Evolutionary conservation across 2,888 invertebrate species (phyloP).

Genomic region (Busseola fusca): DNA sequence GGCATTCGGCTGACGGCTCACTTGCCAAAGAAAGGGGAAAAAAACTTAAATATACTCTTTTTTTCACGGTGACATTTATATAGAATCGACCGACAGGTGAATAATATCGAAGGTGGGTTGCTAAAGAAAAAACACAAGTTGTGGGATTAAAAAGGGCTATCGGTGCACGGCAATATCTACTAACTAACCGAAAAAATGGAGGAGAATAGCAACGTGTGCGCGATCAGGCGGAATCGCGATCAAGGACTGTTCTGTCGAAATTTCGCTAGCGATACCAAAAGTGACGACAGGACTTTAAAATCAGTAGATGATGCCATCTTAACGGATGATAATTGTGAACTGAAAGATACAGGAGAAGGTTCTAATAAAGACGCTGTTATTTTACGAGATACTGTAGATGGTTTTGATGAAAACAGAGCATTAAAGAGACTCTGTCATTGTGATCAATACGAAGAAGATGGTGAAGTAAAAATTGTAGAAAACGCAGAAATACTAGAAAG

Average conservation of each 20-base stretch:
- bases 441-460: constrained; percentile 32
- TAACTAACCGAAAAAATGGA: constrained; percentile 37
- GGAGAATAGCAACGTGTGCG: constrained; percentile 20
- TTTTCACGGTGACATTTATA: too few relatives aligned
- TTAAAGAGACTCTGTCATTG: constrained; percentile 45
- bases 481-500: constrained; percentile 10
- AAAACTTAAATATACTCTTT: too few relatives aligned
- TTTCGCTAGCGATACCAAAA: constrained; percentile 38
- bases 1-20: too few relatives aligned
- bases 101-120: constrained; percentile 5
- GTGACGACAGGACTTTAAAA: constrained; percentile 46
- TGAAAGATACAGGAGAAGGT: constrained; percentile 40
- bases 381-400: constrained; percentile 5
- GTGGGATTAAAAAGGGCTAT: not conserved
- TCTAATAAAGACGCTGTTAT: constrained; percentile 10
- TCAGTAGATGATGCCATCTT: constrained; percentile 27
- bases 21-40: too few relatives aligned
- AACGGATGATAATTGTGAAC: constrained; percentile 50
- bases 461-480: constrained; percentile 11
- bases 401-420: constrained; percentile 11
- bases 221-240: too few relatives aligned
- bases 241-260: constrained; percentile 31
- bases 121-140: constrained; percentile 1
- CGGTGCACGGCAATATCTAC: not conserved
- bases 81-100: too few relatives aligned